Evolutionary conservation across 2,113 vertebrate species (phyloP).

Genomic region (Cynocephalus volans): DNA sequence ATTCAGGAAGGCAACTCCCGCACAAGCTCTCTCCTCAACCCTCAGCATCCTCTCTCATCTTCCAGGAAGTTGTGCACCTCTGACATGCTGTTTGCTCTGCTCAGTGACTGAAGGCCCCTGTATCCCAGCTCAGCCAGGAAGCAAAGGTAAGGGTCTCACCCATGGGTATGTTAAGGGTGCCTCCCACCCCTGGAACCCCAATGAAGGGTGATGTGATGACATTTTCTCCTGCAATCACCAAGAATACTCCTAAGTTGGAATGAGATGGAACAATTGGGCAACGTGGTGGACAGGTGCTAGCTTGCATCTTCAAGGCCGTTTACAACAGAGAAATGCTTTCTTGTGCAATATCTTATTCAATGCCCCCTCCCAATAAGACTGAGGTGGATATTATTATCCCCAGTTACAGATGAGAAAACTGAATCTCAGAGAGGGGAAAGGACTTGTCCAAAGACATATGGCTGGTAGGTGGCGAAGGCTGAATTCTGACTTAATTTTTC

Average conservation of each 20-base stretch:
- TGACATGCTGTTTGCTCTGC: not conserved
- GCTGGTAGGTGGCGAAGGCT: not conserved
- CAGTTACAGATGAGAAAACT: not conserved
- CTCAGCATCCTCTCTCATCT: slow-evolving; percentile 9
- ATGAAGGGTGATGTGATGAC: no score
- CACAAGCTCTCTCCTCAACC: not conserved
- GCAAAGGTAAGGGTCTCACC: slow-evolving; percentile 64
- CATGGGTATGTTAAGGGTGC: not conserved
- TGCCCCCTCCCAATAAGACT: not conserved
- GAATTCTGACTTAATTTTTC: not conserved
- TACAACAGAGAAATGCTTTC: not conserved
- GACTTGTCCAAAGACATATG: not conserved
- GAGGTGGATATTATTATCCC: not conserved
- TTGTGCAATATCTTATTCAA: not conserved
- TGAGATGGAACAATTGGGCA: not conserved
- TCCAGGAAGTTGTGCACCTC: not conserved
- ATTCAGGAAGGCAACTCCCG: not conserved
- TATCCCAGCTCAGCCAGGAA: not conserved
- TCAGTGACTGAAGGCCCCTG: not conserved
- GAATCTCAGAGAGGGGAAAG: not conserved
- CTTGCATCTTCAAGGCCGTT: not conserved
- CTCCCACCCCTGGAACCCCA: not conserved
- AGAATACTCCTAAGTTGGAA: not conserved
- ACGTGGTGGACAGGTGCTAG: rapidly evolving
- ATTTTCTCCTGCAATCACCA: not conserved